Conservation (phyloP, 2,113 vertebrate species). For the Ceyx margarethae region DNA sequence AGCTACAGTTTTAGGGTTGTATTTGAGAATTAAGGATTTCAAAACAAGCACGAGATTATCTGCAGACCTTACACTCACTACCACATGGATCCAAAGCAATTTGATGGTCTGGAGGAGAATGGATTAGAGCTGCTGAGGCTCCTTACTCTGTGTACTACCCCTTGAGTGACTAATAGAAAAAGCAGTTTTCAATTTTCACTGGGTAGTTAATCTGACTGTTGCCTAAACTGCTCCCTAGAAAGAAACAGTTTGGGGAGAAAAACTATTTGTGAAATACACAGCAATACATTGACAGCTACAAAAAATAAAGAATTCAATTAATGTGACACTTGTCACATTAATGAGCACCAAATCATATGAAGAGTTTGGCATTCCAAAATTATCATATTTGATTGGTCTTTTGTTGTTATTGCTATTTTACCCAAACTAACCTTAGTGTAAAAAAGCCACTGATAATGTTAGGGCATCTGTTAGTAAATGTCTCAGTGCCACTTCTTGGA, state of each 20-base stretch:
- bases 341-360: background rate
- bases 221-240: background rate
- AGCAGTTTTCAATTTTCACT: conserved; percentile 27
- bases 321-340: background rate
- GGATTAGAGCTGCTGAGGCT: background rate
- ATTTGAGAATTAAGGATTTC: background rate
- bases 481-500: background rate
- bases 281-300: background rate
- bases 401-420: background rate
- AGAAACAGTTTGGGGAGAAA: background rate
- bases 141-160: background rate
- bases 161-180: conserved; percentile 4
- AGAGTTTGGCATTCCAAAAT: background rate
- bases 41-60: background rate
- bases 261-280: background rate
- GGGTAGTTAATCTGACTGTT: background rate
- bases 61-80: background rate
- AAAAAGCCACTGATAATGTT: background rate
- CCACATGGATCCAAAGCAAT: background rate
- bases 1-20: background rate
- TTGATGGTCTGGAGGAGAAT: background rate
- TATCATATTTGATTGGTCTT: conserved; percentile 2
- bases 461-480: background rate
- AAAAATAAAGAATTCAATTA: background rate
- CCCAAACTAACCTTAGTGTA: background rate